A percentile compares a stretch with the other conserved stretches of the same genome.
Evolutionary conservation across 2,797 vertebrate species (phyloP).

Genomic region (Acanthopagrus latus): DNA sequence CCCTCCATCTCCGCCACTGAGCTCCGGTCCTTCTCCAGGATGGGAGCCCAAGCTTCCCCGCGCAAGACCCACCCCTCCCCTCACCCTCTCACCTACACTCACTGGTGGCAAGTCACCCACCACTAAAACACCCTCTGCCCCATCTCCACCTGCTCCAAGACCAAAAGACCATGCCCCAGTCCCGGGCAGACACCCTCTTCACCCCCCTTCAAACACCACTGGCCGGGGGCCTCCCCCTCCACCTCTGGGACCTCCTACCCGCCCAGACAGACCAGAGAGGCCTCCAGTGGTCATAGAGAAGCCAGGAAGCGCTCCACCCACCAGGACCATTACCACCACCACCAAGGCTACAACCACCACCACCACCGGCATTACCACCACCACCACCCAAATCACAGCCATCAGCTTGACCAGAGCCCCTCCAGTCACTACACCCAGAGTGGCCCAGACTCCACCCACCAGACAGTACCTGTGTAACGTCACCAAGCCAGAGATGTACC

Average conservation of each 20-base stretch:
- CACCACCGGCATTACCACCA: constrained; percentile 44
- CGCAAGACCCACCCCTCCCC: constrained; percentile 52
- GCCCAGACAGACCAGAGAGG: constrained; percentile 57
- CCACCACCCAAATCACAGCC: constrained; percentile 69
- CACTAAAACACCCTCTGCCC: constrained; percentile 45
- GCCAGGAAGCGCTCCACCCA: constrained; percentile 35
- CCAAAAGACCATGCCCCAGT: constrained; percentile 44
- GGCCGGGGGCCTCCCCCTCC: constrained; percentile 36
- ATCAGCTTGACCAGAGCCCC: constrained; percentile 75
- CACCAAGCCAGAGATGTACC: constrained; percentile 89
- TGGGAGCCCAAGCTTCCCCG: constrained; percentile 53
- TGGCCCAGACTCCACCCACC: constrained; percentile 81
- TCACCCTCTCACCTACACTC: constrained; percentile 72
- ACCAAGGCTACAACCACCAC: constrained; percentile 50
- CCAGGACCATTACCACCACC: constrained; percentile 43
- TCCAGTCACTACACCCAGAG: constrained; percentile 76
- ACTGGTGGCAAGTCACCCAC: constrained; percentile 70
- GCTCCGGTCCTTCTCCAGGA: constrained; percentile 41
- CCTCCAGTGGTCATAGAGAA: constrained; percentile 50
- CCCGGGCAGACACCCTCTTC: constrained; percentile 25
- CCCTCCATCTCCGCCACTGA: constrained; percentile 34
- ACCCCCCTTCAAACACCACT: constrained; percentile 58
- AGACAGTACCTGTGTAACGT: constrained; percentile 93
- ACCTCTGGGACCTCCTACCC: constrained; percentile 47
- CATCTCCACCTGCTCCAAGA: constrained; percentile 51